phyloP scores from a whole-genome alignment of 2,888 invertebrate genomes.

The Phaedon cochleariae region DNA sequence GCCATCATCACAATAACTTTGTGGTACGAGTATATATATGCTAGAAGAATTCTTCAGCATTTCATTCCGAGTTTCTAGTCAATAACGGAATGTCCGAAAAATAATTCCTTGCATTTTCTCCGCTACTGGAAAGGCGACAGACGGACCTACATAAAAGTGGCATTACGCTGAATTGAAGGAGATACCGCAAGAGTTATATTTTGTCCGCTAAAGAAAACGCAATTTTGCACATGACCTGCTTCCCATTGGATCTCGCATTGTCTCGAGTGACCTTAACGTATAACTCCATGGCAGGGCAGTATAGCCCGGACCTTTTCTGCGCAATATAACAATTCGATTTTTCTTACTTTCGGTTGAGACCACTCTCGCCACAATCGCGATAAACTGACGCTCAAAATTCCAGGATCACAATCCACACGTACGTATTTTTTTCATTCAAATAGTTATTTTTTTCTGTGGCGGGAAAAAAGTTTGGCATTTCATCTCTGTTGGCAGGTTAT shows the following conservation, averaged over 20 bases:
- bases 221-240: constrained; percentile 42
- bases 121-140: constrained; percentile 4
- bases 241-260: constrained; percentile 16
- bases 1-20: no score
- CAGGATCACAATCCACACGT: no score
- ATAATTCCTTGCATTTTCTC: not conserved
- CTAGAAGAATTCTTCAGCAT: no score
- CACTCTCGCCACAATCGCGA: not conserved
- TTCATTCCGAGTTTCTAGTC: no score
- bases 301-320: not conserved
- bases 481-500: no score
- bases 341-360: not conserved
- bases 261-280: not conserved
- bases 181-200: constrained; percentile 43
- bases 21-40: no score
- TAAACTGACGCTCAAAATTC: not conserved
- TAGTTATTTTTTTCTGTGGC: no score
- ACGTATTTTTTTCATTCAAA: no score
- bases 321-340: constrained; percentile 7
- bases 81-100: no score
- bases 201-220: constrained; percentile 40
- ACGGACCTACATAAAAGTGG: constrained; percentile 37
- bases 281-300: constrained; percentile 24
- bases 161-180: constrained; percentile 28
- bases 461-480: no score